Conservation (phyloP, 2,797 vertebrate species). For the Pangasius macronema region DNA sequence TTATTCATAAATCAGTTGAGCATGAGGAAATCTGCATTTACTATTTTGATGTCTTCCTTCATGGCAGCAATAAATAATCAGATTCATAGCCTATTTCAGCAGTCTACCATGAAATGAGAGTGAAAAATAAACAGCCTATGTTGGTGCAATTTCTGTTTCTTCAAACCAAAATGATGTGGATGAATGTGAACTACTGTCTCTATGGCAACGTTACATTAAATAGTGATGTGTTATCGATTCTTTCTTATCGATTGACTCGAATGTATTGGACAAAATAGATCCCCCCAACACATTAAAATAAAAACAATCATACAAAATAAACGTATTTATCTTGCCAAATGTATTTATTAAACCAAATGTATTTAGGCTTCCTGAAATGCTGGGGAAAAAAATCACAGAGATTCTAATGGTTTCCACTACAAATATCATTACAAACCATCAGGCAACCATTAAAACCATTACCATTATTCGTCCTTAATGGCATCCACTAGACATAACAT, state of each 20-base stretch:
- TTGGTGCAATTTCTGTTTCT: not conserved
- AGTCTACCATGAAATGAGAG: conserved; percentile 6
- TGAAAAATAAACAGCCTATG: not conserved
- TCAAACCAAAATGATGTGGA: not conserved
- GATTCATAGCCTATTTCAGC: not conserved
- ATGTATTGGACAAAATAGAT: not conserved
- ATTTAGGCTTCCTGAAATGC: too few relatives aligned
- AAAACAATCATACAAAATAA: not conserved
- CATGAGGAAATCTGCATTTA: not conserved
- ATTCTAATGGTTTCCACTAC: too few relatives aligned
- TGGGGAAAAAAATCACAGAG: too few relatives aligned
- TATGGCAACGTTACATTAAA: not conserved
- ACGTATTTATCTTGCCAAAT: too few relatives aligned
- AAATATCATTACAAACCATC: too few relatives aligned
- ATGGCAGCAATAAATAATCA: not conserved
- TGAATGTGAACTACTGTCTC: not conserved
- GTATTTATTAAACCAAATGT: too few relatives aligned
- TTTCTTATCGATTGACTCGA: not conserved
- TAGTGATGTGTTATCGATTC: not conserved
- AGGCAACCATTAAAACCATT: too few relatives aligned
- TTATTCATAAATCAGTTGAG: not conserved
- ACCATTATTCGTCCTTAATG: too few relatives aligned
- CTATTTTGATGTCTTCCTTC: not conserved
- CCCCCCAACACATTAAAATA: not conserved
- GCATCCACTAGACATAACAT: too few relatives aligned